phyloP scores from a whole-genome alignment of 2,113 vertebrate genomes.

The Rhinogobius similis region DNA sequence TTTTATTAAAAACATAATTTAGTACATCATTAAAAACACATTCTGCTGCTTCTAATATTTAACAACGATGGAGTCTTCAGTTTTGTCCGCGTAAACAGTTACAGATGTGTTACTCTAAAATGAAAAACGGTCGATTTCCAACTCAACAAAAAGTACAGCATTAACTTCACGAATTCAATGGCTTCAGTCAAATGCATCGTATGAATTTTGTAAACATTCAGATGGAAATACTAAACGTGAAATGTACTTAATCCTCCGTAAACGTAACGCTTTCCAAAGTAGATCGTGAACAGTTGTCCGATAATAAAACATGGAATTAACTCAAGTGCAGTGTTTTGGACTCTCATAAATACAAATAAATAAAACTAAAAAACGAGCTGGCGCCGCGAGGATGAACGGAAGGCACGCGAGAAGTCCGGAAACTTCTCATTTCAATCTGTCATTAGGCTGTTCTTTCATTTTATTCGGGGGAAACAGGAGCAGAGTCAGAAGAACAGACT shows the following conservation, averaged over 20 bases:
- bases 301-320: too few species aligned
- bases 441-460: too few species aligned
- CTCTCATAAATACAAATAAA: not conserved
- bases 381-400: too few species aligned
- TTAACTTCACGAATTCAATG: not conserved
- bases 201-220: not conserved
- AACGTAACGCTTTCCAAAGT: not conserved
- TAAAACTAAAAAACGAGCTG: not conserved
- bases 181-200: not conserved
- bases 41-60: not conserved
- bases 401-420: too few species aligned
- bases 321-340: not conserved
- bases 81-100: not conserved
- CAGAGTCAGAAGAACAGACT: too few species aligned
- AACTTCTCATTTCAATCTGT: too few species aligned
- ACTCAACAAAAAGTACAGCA: too few species aligned
- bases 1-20: not conserved
- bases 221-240: not conserved
- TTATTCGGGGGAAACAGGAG: too few species aligned
- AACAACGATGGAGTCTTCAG: not conserved
- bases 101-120: not conserved
- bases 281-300: not conserved
- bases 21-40: not conserved
- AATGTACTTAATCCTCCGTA: not conserved
- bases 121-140: too few species aligned